Evolutionary conservation across 2,888 invertebrate genomes (phyloP).

Genomic region (Patella depressa): DNA sequence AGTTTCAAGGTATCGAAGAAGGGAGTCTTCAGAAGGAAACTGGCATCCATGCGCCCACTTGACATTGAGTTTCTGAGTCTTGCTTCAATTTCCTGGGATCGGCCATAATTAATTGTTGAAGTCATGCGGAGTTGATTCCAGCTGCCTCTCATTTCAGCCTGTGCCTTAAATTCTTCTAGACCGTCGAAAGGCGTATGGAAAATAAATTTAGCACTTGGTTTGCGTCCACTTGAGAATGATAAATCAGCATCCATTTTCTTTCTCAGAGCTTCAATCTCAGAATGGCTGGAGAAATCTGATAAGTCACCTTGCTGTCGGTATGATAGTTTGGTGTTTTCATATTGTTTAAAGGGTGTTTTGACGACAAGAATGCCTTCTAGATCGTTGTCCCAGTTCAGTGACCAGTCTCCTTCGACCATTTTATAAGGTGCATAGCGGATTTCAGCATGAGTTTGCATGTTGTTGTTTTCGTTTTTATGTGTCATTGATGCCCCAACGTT

Average conservation of each 20-base stretch:
- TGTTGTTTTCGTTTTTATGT: conserved; percentile 25
- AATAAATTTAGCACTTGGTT: conserved; percentile 22
- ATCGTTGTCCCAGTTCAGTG: conserved; percentile 31
- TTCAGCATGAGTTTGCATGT: conserved; percentile 29
- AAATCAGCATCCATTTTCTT: conserved; percentile 28
- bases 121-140: conserved; percentile 6
- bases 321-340: conserved; percentile 35
- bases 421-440: conserved; percentile 27
- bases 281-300: conserved; percentile 44
- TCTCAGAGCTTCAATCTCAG: conserved; percentile 32
- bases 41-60: conserved; percentile 8
- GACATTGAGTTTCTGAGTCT: conserved; percentile 12
- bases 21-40: conserved; percentile 34
- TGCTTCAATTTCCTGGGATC: conserved; percentile 8
- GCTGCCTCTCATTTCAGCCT: conserved; percentile 10
- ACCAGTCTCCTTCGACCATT: conserved; percentile 39
- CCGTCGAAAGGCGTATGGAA: conserved; percentile 26
- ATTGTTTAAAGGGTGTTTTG: conserved; percentile 40
- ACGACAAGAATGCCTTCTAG: conserved; percentile 42
- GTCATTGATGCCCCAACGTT: conserved; percentile 36
- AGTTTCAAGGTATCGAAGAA: conserved; percentile 35
- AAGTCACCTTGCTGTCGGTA: conserved; percentile 45
- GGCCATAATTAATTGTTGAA: conserved; percentile 6
- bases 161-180: conserved; percentile 24
- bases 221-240: conserved; percentile 19